These are phyloP conservation scores for Sisyra nigra DNA, from an alignment of 2,888 invertebrate species.

Conservation along the genomic window DNA sequence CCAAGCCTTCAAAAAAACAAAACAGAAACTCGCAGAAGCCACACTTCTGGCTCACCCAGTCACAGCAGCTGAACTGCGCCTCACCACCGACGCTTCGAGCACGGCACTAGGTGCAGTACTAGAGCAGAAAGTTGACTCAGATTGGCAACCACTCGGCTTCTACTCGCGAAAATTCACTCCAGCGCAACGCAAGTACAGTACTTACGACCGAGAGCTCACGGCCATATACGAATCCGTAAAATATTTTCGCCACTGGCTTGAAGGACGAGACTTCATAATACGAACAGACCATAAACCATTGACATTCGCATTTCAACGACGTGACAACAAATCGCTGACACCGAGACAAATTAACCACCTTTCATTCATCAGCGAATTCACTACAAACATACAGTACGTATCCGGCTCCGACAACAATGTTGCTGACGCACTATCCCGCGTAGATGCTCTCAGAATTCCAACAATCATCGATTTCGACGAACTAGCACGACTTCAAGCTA, in stretches of 20 bases:
- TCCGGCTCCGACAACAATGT: conserved; percentile 12
- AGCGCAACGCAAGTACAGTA: conserved; percentile 13
- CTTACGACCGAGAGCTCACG: conserved; percentile 13
- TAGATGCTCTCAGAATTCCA: conserved; percentile 12
- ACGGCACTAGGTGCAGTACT: conserved; percentile 9
- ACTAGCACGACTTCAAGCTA: background rate
- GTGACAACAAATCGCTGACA: conserved; percentile 11
- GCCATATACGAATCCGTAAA: conserved; percentile 11
- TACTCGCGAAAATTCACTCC: conserved; percentile 10
- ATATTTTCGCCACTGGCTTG: conserved; percentile 10
- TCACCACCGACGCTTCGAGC: conserved; percentile 11
- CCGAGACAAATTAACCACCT: conserved; percentile 12
- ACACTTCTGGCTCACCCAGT: conserved; percentile 11
- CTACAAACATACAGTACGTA: conserved; percentile 11
- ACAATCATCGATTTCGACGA: conserved; percentile 7
- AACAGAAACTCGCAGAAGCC: conserved; percentile 5
- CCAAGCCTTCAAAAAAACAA: background rate
- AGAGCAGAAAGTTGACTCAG: conserved; percentile 7
- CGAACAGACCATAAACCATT: conserved; percentile 14
- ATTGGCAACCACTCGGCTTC: conserved; percentile 11
- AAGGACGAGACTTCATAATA: conserved; percentile 11
- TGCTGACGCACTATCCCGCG: conserved; percentile 14
- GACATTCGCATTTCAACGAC: conserved; percentile 9
- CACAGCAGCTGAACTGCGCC: conserved; percentile 7
- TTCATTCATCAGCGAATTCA: conserved; percentile 11